Evolutionary conservation across 2,888 invertebrate species (phyloP), one percentile per base, ranked within the genome.

Genomic region (Pasiphila rectangulata): DNA sequence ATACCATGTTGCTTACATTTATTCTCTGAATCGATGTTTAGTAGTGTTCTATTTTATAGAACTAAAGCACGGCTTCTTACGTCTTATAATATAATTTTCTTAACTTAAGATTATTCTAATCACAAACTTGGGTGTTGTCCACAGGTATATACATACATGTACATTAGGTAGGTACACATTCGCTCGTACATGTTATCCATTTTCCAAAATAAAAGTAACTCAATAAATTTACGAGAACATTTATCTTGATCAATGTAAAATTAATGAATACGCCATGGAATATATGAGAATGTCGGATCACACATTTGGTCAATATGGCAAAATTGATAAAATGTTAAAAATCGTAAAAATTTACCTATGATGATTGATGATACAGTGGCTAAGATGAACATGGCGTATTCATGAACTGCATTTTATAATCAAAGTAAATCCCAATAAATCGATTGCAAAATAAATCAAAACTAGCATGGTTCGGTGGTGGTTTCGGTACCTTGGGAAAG

Each of bases 401-500:
- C 49, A 49, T 36, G 30, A n/a, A n/a, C n/a, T n/a, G n/a, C 36
- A 39, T 44, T 35, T 44, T 44, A 40, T 40, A 36, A 36, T 40
- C 49, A 36, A 44, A 48, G 36, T 39, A 43, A 39, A 20, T 25
- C 32, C 48, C 63, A 57, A 66, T 41, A 64, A 72, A 68, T 70
- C 61, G 64, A 70, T 67, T 56, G 61, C 55, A 39, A 56, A 67
- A 71, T 62, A 62, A 67, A 69, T 59, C 59, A 56, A 61, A 61
- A 62, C 56, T 60, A 6, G n/a, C 17, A 61, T 56, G 24, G 47
- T 39, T 25, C 17, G 42, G 55, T 57, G 54, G 61, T 46, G 48
- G 63, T 63, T 54, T 73, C 72, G 70, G 69, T 69, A 36, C 83
- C 82, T 83, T 79, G 68, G 75, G 78, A 77, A 81, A 85, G 74